A percentile compares a stretch with the other conserved stretches of the same genome.
These are phyloP conservation scores for Metellina segmentata DNA, from an alignment of 2,888 invertebrate species.

Conservation along the genomic window DNA sequence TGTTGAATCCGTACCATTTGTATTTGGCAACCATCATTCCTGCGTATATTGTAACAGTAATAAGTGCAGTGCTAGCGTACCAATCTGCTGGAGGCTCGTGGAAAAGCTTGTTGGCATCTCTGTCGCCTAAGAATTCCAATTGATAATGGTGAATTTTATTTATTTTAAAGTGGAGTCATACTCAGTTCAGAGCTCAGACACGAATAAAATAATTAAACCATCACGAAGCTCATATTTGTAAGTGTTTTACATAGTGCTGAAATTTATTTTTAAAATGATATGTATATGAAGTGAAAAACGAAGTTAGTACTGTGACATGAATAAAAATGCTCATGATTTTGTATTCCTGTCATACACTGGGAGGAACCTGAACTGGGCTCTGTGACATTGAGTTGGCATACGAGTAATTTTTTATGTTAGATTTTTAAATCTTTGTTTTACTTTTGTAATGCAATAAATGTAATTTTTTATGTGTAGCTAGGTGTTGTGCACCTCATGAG, in stretches of 20 bases:
- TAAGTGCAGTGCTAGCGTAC: conserved; percentile 84
- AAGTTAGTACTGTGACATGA: conserved; percentile 2
- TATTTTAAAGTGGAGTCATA: conserved; percentile 49
- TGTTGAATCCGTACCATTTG: conserved; percentile 87
- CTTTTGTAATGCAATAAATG: conserved; percentile 45
- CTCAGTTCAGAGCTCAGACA: conserved; percentile 46
- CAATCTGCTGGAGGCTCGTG: conserved; percentile 80
- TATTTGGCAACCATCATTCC: conserved; percentile 88
- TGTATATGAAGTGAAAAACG: conserved; percentile 31
- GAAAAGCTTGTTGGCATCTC: conserved; percentile 64
- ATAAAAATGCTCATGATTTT: conserved; percentile 57
- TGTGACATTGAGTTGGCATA: conserved; percentile 9
- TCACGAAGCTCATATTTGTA: conserved; percentile 73
- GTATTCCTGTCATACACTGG: conserved; percentile 62
- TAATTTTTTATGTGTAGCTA: conserved; percentile 59
- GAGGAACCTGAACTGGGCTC: conserved; percentile 33
- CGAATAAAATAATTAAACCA: conserved; percentile 5
- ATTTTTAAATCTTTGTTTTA: conserved; percentile 40
- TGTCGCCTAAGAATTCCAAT: conserved; percentile 68
- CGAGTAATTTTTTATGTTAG: conserved; percentile 22
- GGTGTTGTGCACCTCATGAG: conserved; percentile 50
- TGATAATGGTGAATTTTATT: conserved; percentile 48
- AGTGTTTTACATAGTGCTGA: conserved; percentile 69
- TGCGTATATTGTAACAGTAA: conserved; percentile 86
- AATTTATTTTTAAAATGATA: conserved; percentile 69